Base-by-base conservation (phyloP, 2,113 vertebrate species). In the Prunella himalayana region DNA sequence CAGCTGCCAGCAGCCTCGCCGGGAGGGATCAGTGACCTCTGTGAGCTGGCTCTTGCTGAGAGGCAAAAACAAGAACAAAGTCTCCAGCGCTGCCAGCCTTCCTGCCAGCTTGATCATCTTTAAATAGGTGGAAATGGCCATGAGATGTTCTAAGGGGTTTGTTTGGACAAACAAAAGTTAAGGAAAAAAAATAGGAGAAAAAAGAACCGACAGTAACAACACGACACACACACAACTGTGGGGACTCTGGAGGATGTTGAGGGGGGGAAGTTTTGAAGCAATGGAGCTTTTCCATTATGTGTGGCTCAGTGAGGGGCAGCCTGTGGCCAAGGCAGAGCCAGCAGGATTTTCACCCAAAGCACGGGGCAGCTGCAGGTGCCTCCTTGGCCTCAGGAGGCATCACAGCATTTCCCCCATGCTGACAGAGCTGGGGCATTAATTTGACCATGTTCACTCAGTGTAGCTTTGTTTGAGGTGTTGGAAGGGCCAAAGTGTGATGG, bases 51-150 rank as follows among this genome's bases (percentile, higher is more conserved):
- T 95, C 95, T 93, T 0, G 21, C 95, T 93, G 95, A 96, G 93
- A 96, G 83, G 92, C 88, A 94, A 93, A 96, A 96, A 97, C 94
- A 96, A 96, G 90, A 94, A 97, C 95, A 96, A 97, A 96, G 88
- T 92, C 92, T 94, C 90, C 0, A 0, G 80, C 0, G 5, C 92
- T 96, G 94, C 95, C 93, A 95, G 96, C 90, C 80, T 97, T 96
- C 95, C 94, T 96, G 93, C 88, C 94, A 96, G 95, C 79, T 92
- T 92, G 94, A 94, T 95, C 83, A 82, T 95, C 95, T 96, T 93
- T 95, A 95, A 97, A 97, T 95, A 95, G 93, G 90, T 96, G 95
- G 93, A 97, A 95, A 95, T 95, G 85, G 92, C 93, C 95, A 93
- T 97, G 94, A 96, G 96, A 96, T 96, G 95, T 95, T 97, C 92